Evolutionary conservation across 2,888 invertebrate genomes (phyloP), one percentile per base, ranked within the genome.

Genomic region (Diloba caeruleocephala): DNA sequence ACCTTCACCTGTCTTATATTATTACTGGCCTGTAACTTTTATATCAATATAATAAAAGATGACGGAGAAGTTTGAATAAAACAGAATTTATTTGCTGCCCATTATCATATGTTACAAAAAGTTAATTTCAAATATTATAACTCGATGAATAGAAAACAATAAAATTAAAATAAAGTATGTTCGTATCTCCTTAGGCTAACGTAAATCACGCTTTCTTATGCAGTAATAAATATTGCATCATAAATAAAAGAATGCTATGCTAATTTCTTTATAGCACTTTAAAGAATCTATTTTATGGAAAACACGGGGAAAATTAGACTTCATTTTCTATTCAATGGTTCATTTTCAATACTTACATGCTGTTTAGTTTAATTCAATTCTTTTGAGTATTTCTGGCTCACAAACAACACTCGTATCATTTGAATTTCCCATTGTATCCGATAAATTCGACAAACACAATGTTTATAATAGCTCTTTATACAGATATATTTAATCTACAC

Each of bases 191-290:
- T 67, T 68, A 71, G 58, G 75, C 67, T 44, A 55, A 68, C 71
- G 65, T 82, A 80, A 83, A 82, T 81, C 82, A 80, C 60, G 61
- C 67, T 73, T 72, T 76, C 75, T 76, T 80, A 81, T 58, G 61
- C 49, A 50, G 56, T 64, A 71, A 75, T 81, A 81, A 78, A 79
- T 76, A 74, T 71, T 61, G 65, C 65, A 67, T 61, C 70, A 71
- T 76, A 42, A 21, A 79, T 71, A 75, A 71, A 74, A 63, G 64
- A 72, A 71, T 71, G 72, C 74, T 78, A 83, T 80, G 80, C 80
- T 74, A 78, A 82, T 82, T 71, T 67, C 45, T 81, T 76, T 79
- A 78, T 70, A 46, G 72, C 64, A 71, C 69, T 71, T 74, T 78
- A 73, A 81, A 80, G 73, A 68, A 65, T 67, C 51, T 70, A 72